Percentiles rank a stretch among this genome's conserved stretches.
Conservation (phyloP, 2,113 vertebrate species). For the Corvus cornix region DNA sequence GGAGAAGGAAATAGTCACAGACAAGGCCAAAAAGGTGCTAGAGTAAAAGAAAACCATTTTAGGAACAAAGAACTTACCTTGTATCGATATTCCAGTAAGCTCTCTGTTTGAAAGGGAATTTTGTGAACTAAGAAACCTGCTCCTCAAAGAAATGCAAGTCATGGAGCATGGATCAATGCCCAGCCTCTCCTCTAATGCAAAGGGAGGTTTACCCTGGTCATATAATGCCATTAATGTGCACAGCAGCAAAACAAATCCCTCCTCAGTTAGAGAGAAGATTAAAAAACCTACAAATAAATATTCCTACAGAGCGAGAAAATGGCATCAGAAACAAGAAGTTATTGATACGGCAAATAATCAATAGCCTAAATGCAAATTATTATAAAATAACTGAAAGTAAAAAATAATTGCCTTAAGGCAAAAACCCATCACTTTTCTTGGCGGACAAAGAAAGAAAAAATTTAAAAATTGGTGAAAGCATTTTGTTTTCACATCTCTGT, state of each 20-base stretch:
- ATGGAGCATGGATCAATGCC: not conserved
- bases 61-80: not conserved
- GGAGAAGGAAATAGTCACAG: not conserved
- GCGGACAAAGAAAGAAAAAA: no score
- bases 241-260: not conserved
- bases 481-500: not conserved
- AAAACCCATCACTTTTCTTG: not conserved
- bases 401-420: not conserved
- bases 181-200: not conserved
- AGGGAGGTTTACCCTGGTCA: not conserved
- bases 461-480: not conserved
- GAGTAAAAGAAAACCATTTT: not conserved
- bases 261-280: not conserved
- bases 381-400: not conserved
- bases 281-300: not conserved
- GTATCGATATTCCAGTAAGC: not conserved
- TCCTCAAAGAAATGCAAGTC: not conserved
- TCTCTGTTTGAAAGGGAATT: not conserved
- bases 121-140: not conserved
- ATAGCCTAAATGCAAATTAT: not conserved
- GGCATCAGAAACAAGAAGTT: not conserved
- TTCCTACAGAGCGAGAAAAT: not conserved
- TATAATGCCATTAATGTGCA: no score
- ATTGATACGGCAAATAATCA: not conserved
- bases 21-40: not conserved